phyloP scores from a whole-genome alignment of 2,888 invertebrate genomes.

The Machimus atricapillus region DNA sequence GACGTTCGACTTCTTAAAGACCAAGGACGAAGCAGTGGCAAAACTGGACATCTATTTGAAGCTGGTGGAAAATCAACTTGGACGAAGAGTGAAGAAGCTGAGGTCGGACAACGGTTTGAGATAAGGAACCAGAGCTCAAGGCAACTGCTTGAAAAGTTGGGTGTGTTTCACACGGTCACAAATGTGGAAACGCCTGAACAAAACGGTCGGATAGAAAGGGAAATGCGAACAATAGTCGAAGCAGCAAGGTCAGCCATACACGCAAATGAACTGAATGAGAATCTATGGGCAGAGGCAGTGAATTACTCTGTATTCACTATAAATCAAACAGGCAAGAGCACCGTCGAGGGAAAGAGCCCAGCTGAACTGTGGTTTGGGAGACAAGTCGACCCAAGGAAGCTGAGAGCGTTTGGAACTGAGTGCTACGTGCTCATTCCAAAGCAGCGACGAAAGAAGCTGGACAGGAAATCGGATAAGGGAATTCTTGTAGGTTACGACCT shows the following conservation, averaged over 20 bases:
- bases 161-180: conserved; percentile 50
- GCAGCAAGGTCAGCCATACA: conserved; percentile 51
- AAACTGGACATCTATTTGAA: background rate
- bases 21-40: conserved; percentile 45
- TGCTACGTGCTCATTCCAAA: background rate
- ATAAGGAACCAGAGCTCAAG: conserved; percentile 49
- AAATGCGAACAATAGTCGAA: conserved; percentile 55
- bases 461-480: background rate
- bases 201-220: conserved; percentile 56
- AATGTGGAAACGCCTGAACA: conserved; percentile 55
- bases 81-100: conserved; percentile 48
- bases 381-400: background rate
- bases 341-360: conserved; percentile 51
- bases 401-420: background rate
- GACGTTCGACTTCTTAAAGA: conserved; percentile 46
- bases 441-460: background rate
- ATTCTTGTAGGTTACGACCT: background rate
- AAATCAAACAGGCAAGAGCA: conserved; percentile 35
- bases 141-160: conserved; percentile 49
- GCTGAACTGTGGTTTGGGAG: conserved; percentile 49
- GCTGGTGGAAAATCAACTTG: conserved; percentile 49
- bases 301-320: conserved; percentile 36
- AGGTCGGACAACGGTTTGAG: conserved; percentile 53
- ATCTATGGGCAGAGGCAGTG: conserved; percentile 59
- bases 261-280: conserved; percentile 48